These are phyloP conservation scores for Sepiola atlantica DNA, from an alignment of 2,888 invertebrate genomes.

Conservation along the genomic window DNA sequence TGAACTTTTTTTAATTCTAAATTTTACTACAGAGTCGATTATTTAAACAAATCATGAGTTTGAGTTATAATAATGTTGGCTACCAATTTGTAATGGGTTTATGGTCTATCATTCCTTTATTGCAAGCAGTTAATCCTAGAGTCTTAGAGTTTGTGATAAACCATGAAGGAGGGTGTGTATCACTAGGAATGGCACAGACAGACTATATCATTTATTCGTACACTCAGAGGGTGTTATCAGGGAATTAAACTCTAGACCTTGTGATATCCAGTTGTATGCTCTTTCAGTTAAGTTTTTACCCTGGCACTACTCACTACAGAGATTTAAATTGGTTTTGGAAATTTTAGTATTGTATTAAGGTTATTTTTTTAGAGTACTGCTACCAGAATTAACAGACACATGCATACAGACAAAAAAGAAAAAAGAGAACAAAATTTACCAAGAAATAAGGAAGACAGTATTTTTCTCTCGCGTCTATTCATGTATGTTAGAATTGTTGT, in stretches of 20 bases:
- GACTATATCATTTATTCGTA: background rate
- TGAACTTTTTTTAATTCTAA: background rate
- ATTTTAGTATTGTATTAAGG: background rate
- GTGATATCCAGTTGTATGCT: background rate
- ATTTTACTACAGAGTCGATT: background rate
- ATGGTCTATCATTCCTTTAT: background rate
- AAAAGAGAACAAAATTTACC: constrained; percentile 32
- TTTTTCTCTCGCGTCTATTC: constrained; percentile 35
- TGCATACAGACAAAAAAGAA: background rate
- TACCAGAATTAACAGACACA: constrained; percentile 3
- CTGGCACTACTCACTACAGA: constrained; percentile 21
- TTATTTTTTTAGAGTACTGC: constrained; percentile 24
- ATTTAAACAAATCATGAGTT: background rate
- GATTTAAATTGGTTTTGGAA: background rate
- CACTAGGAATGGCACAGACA: background rate
- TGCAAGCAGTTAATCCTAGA: background rate
- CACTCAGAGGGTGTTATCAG: constrained; percentile 9
- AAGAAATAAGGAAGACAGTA: constrained; percentile 41
- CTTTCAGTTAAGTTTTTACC: background rate
- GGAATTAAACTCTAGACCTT: constrained; percentile 21
- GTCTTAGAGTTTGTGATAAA: background rate
- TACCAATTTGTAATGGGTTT: background rate
- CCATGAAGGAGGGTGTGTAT: background rate
- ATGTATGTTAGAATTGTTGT: constrained; percentile 15
- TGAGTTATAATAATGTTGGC: background rate